Evolutionary conservation across 1,140 invertebrate species (phyloP).

Genomic region (Leptinotarsa undecemlineata): DNA sequence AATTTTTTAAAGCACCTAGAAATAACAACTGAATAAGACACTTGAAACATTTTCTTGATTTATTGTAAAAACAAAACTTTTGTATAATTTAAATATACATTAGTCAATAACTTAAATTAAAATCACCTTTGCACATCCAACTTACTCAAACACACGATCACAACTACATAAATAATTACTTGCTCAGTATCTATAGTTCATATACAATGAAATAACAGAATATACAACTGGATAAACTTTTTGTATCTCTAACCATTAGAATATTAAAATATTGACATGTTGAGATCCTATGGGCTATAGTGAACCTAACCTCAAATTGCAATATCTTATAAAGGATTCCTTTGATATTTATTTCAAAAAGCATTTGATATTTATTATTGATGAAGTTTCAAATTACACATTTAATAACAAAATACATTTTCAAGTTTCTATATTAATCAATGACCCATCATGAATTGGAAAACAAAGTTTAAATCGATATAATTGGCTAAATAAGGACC

Average conservation of each 20-base stretch:
- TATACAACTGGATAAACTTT: slow-evolving; percentile 15
- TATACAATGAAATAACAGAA: slow-evolving; percentile 10
- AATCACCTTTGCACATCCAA: slow-evolving; percentile 9
- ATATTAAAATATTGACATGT: slow-evolving; percentile 24
- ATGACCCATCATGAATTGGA: no score
- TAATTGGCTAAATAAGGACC: no score
- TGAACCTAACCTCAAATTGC: slow-evolving; percentile 10
- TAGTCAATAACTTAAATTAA: slow-evolving; percentile 21
- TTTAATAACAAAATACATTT: no score
- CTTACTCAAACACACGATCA: slow-evolving; percentile 11
- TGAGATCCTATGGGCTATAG: slow-evolving; percentile 11
- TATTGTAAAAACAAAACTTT: slow-evolving; percentile 27
- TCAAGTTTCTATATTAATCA: no score
- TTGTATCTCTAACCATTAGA: slow-evolving; percentile 16
- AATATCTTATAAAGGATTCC: no score
- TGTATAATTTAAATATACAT: slow-evolving; percentile 27
- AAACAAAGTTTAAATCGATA: no score
- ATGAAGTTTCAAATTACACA: no score
- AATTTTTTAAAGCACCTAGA: no score
- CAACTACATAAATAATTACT: not conserved
- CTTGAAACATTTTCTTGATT: not conserved
- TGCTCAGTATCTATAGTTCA: not conserved
- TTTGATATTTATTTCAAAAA: no score
- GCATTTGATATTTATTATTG: no score
- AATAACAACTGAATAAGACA: no score